Percentiles rank a stretch among this genome's conserved stretches.
Evolutionary conservation across 2,888 invertebrate genomes (phyloP).

Genomic region (Clanis bilineata): DNA sequence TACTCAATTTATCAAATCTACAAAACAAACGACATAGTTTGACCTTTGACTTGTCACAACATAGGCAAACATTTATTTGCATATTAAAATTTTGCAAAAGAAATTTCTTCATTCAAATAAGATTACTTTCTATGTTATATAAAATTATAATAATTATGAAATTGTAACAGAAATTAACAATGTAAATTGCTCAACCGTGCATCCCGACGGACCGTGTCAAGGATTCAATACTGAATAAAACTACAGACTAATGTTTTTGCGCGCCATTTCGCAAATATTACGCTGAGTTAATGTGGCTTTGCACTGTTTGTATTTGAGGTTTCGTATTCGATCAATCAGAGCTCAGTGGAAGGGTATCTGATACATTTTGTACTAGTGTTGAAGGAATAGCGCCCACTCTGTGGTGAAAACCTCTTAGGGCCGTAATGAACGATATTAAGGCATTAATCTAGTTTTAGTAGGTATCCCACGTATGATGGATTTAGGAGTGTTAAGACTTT

Average conservation of each 20-base stretch:
- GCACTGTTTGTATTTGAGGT: not conserved
- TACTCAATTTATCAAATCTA: not conserved
- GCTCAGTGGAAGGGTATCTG: too few species aligned
- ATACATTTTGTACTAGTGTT: too few species aligned
- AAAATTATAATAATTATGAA: constrained; percentile 21
- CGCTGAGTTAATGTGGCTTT: not conserved
- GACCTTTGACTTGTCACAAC: not conserved
- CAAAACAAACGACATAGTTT: not conserved
- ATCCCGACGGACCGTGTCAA: constrained; percentile 36
- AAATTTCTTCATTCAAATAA: constrained; percentile 2
- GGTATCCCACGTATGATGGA: too few species aligned
- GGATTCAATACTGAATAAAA: constrained; percentile 37
- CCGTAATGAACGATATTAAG: too few species aligned
- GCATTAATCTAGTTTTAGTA: too few species aligned
- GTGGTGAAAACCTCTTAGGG: too few species aligned
- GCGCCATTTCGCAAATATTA: constrained; percentile 29
- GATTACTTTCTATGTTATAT: not conserved
- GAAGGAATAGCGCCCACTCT: too few species aligned
- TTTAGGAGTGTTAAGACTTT: too few species aligned
- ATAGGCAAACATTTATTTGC: not conserved
- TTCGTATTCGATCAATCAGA: too few species aligned
- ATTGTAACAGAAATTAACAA: constrained; percentile 39
- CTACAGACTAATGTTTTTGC: constrained; percentile 30
- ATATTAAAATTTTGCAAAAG: constrained; percentile 1
- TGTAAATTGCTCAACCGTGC: constrained; percentile 27